These are phyloP conservation scores for Gisinianus flammeolus DNA, from an alignment of 2,888 invertebrate genomes.

Conservation along the genomic window DNA sequence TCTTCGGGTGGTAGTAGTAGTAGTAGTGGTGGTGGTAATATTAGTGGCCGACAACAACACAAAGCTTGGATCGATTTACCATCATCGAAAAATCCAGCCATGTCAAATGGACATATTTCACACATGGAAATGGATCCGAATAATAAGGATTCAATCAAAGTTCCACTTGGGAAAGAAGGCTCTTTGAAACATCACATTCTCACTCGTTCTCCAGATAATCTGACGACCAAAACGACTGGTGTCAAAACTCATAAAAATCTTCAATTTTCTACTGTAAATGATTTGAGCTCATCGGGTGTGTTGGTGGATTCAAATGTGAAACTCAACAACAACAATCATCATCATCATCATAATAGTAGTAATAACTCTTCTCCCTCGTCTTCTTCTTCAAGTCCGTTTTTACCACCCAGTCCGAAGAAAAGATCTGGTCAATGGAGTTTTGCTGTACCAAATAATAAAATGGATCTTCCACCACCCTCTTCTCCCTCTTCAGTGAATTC, in stretches of 20 bases:
- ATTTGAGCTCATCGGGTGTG: neutral
- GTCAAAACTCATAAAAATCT: conserved; percentile 4
- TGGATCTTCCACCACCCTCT: conserved; percentile 30
- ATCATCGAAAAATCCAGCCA: neutral
- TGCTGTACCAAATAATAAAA: conserved; percentile 48
- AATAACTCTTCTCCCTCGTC: neutral
- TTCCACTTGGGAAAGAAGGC: conserved; percentile 67
- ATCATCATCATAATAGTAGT: neutral
- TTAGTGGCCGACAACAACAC: neutral
- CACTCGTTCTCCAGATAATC: conserved; percentile 63
- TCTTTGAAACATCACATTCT: conserved; percentile 70
- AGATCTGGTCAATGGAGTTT: conserved; percentile 53
- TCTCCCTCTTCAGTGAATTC: conserved; percentile 1
- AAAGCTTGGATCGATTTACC: conserved; percentile 31
- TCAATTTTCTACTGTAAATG: conserved; percentile 12
- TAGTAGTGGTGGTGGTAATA: conserved; percentile 2
- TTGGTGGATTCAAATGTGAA: conserved; percentile 6
- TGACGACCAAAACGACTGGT: conserved; percentile 12
- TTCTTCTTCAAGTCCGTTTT: conserved; percentile 43
- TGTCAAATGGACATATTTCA: neutral
- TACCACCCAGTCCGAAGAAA: conserved; percentile 57
- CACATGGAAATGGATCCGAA: neutral
- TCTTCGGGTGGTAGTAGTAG: neutral
- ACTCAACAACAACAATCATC: conserved; percentile 22
- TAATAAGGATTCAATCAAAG: neutral